These are phyloP conservation scores for Tenthredo mesomela DNA, from an alignment of 2,888 invertebrate species.

Conservation along the genomic window DNA sequence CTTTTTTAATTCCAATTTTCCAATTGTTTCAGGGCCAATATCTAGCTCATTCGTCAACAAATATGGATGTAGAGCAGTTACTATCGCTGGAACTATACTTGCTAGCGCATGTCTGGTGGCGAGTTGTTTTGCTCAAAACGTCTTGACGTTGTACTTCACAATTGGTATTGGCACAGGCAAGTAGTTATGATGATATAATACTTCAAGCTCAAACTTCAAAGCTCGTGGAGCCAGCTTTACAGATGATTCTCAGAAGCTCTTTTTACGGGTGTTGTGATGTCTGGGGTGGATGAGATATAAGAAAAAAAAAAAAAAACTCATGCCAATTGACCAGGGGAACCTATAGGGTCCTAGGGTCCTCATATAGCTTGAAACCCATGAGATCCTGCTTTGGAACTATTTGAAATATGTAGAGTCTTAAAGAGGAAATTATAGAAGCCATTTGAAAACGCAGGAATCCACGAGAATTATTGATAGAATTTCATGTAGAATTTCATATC, in stretches of 20 bases:
- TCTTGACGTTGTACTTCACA: constrained; percentile 93
- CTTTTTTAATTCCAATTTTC: background rate
- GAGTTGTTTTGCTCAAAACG: constrained; percentile 91
- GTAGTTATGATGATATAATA: constrained; percentile 43
- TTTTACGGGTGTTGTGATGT: background rate
- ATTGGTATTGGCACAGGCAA: constrained; percentile 93
- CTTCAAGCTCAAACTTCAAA: background rate
- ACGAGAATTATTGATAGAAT: background rate
- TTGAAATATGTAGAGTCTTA: background rate
- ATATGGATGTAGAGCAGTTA: constrained; percentile 95
- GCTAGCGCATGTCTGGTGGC: constrained; percentile 88
- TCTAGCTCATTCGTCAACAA: constrained; percentile 97
- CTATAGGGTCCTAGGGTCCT: background rate
- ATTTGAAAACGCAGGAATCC: background rate
- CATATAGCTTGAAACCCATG: background rate
- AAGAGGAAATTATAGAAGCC: background rate
- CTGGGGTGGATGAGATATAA: background rate
- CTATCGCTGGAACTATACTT: constrained; percentile 92
- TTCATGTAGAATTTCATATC: background rate
- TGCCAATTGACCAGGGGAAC: background rate
- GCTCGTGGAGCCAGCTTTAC: background rate
- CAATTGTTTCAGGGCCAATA: constrained; percentile 88
- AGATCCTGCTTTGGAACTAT: background rate
- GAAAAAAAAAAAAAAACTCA: background rate
- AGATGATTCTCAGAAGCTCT: background rate